phyloP scores from a whole-genome alignment of 1,140 invertebrate genomes.

The Dreissena rostriformis region DNA sequence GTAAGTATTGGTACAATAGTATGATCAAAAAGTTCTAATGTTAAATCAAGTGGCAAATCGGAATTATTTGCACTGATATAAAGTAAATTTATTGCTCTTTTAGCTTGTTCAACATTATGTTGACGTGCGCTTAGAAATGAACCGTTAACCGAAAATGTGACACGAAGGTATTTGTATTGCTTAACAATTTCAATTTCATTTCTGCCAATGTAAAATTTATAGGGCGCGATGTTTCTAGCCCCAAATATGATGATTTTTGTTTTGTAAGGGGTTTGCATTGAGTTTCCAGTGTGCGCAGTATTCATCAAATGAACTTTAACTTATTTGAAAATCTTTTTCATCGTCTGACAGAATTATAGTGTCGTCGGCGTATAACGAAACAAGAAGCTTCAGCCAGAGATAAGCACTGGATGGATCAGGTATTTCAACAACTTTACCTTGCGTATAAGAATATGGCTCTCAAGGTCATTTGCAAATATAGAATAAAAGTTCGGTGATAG shows the following conservation, averaged over 20 bases:
- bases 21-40: not conserved
- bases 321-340: too few relatives aligned
- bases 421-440: too few relatives aligned
- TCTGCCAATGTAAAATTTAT: constrained; percentile 2
- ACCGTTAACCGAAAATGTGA: constrained; percentile 10
- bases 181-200: not conserved
- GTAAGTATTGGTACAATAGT: not conserved
- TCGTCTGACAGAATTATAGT: too few relatives aligned
- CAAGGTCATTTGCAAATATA: too few relatives aligned
- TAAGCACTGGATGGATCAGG: too few relatives aligned
- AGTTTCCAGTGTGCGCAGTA: too few relatives aligned
- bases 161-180: not conserved
- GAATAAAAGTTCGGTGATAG: too few relatives aligned
- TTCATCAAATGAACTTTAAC: too few relatives aligned
- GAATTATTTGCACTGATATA: constrained; percentile 1
- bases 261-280: too few relatives aligned
- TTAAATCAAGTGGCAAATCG: not conserved
- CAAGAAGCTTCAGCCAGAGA: too few relatives aligned
- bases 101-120: constrained; percentile 5
- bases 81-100: not conserved
- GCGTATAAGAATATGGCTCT: too few relatives aligned
- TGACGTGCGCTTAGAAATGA: not conserved
- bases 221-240: not conserved
- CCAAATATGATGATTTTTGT: constrained; percentile 2
- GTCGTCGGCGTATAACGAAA: too few relatives aligned